A percentile compares a stretch with the other conserved stretches of the same genome.
phyloP scores from a whole-genome alignment of 64 coral and sea anemone species.

The Actinia tenebrosa region DNA sequence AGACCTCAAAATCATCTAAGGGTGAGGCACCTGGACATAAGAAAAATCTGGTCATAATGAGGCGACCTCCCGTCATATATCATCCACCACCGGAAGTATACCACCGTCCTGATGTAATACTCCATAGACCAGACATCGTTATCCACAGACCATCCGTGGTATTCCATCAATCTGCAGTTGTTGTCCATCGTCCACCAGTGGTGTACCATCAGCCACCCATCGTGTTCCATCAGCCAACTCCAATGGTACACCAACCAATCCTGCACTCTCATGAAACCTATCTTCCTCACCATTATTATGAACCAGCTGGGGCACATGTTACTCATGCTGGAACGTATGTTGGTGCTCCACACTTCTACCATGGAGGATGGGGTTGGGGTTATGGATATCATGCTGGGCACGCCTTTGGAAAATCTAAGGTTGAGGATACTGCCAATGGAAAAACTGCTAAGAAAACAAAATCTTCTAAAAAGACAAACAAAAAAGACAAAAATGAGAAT shows the following conservation, averaged over 20 bases:
- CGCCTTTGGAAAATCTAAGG: conserved; percentile 51
- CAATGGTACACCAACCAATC: conserved; percentile 68
- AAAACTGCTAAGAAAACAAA: conserved; percentile 7
- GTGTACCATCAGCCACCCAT: conserved; percentile 67
- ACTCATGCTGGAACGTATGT: conserved; percentile 45
- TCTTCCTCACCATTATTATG: conserved; percentile 43
- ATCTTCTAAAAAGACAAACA: not conserved
- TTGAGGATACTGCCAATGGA: conserved; percentile 10
- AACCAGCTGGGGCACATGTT: conserved; percentile 43
- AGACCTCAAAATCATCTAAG: conserved; percentile 23
- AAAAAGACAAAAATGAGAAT: not conserved
- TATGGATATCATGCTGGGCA: conserved; percentile 36
- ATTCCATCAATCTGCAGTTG: conserved; percentile 68
- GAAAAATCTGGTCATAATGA: conserved; percentile 66
- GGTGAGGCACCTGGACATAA: conserved; percentile 40
- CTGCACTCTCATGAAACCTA: conserved; percentile 66
- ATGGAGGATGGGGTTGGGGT: conserved; percentile 20
- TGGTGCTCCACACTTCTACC: conserved; percentile 54
- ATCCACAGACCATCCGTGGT: conserved; percentile 72
- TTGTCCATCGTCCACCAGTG: conserved; percentile 59
- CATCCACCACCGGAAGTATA: conserved; percentile 82
- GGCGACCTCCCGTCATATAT: conserved; percentile 60
- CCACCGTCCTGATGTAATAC: conserved; percentile 59
- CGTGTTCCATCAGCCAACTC: conserved; percentile 71
- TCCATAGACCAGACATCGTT: conserved; percentile 71